Evolutionary conservation across 2,113 vertebrate species (phyloP), one percentile per base, ranked within the genome.

Genomic region (Brachyhypopomus gauderio): DNA sequence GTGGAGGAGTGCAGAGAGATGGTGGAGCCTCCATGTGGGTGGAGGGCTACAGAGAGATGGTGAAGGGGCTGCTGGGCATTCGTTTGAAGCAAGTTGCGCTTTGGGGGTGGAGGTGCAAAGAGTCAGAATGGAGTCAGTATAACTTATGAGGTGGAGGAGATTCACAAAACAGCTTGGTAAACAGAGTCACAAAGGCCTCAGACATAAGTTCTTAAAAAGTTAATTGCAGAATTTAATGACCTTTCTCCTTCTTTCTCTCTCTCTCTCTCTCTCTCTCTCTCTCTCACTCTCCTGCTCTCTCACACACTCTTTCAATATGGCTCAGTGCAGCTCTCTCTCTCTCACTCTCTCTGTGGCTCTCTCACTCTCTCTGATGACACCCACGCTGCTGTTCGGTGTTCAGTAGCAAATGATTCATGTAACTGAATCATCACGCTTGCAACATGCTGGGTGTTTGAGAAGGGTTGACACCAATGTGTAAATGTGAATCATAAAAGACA

Each of bases 401-500:
- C 70, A 59, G 8, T 45, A 30, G 62, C 72, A 77, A 85, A 81
- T 86, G 80, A 86, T 75, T 87, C 82, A 58, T 63, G 59, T 23
- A 52, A 56, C 64, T 85, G 82, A 84, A 82, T 85, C 86, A 85
- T 74, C 73, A 77, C 52, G 14, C 55, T 36, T 59, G 59, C 72
- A 66, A 72, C 52, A 84, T 9, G 8, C 67, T 77, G 79, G 1
- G 8, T 75, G 56, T 58, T 76, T 73, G 45, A 7, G 41, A 76
- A 41, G 1, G 56, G 60, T 52, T 45, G 74, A 75, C 69, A 79
- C 58, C 45, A 52, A 71, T 72, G 71, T 59, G 78, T 73, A 85
- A 74, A 78, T 67, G 64, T 86, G 66, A 82, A 82, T 84, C 72
- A 81, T 79, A 77, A 79, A 76, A 58, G 56, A 75, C 71, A 81